Percentiles rank a stretch among this genome's conserved stretches.
Conservation (phyloP, 2,888 invertebrate species). For the Pammene aurita region DNA sequence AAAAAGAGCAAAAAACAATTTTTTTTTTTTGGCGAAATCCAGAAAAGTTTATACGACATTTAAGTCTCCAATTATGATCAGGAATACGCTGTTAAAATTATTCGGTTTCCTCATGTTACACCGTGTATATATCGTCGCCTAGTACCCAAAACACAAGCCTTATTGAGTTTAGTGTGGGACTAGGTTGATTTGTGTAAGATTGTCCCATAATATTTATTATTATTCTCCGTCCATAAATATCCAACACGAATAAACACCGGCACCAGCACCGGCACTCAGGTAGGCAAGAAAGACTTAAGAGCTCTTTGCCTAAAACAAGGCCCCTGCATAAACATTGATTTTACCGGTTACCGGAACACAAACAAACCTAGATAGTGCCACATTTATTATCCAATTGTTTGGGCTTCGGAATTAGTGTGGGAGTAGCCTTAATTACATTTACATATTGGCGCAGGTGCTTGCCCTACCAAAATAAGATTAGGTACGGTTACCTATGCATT, state of each 20-base stretch:
- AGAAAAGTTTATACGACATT: no score
- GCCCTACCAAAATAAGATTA: conserved; percentile 29
- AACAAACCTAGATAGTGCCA: conserved; percentile 33
- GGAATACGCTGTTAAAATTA: no score
- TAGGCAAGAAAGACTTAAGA: not conserved
- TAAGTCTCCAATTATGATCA: no score
- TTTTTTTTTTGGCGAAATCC: no score
- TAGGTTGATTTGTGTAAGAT: no score
- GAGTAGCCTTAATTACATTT: conserved; percentile 50
- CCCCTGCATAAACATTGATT: conserved; percentile 28
- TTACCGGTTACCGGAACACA: conserved; percentile 22
- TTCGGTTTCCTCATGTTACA: no score
- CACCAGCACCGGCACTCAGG: not conserved
- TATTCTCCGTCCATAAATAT: not conserved
- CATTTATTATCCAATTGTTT: conserved; percentile 37
- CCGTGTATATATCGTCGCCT: no score
- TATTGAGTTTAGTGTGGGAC: no score
- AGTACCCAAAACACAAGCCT: no score
- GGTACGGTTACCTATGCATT: conserved; percentile 21
- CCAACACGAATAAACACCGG: not conserved
- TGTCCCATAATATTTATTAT: no score
- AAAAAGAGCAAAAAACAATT: no score
- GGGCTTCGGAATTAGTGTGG: conserved; percentile 39
- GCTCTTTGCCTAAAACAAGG: conserved; percentile 19
- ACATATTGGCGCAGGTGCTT: conserved; percentile 50